phyloP scores from a whole-genome alignment of 2,797 vertebrate genomes.

The Tenualosa ilisha region DNA sequence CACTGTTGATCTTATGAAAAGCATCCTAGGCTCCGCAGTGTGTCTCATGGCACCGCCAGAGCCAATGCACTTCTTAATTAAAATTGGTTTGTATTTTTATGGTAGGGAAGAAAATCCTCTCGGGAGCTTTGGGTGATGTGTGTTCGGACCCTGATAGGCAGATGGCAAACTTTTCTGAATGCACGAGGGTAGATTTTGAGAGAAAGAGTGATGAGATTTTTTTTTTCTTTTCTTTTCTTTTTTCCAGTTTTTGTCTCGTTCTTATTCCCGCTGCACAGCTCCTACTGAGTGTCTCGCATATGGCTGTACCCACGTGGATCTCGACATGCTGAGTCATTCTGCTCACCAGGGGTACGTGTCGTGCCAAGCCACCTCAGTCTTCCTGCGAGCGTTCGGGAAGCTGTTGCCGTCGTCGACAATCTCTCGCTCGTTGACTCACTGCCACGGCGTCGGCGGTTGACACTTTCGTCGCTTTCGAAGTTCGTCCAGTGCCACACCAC shows the following conservation, averaged over 20 bases:
- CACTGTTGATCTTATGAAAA: slow-evolving; percentile 8
- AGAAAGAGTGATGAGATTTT: background rate
- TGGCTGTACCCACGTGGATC: slow-evolving; percentile 30
- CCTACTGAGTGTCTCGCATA: slow-evolving; percentile 38
- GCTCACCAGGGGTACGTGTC: slow-evolving; percentile 26
- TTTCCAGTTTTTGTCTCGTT: background rate
- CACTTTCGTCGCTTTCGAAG: background rate
- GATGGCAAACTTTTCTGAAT: slow-evolving; percentile 3
- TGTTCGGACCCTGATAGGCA: slow-evolving; percentile 21
- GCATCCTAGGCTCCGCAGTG: background rate
- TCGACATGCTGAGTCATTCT: slow-evolving; percentile 39
- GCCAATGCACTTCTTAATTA: slow-evolving; percentile 4
- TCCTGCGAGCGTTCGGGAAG: slow-evolving; percentile 32
- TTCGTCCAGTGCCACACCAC: background rate
- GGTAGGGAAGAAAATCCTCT: background rate
- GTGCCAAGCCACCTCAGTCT: slow-evolving; percentile 15
- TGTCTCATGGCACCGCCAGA: background rate
- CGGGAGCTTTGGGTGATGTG: background rate
- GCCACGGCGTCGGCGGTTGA: background rate
- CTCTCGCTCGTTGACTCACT: background rate
- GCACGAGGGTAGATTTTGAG: background rate
- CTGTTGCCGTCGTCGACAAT: background rate
- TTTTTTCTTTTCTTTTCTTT: background rate
- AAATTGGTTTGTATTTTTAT: background rate
- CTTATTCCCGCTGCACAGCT: background rate